Evolutionary conservation across 2,113 vertebrate species (phyloP), one percentile per base, ranked within the genome.

Genomic region (Rhabdomys dilectus): DNA sequence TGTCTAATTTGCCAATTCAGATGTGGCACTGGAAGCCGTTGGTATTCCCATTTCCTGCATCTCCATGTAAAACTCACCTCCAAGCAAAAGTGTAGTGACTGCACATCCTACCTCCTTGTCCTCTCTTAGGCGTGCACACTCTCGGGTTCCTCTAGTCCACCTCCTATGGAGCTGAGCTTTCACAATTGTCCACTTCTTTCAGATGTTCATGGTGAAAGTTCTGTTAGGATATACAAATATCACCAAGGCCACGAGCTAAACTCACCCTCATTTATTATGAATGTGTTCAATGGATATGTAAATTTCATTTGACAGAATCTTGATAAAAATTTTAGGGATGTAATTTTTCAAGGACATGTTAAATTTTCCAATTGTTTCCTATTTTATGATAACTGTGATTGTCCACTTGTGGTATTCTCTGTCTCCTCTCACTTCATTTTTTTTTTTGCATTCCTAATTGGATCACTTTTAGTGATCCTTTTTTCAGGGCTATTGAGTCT

Each of bases 51-150:
- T 45, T 34, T 66, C 6, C 58, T 48, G 39, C 39, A 77, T 31
- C 76, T 77, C 76, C 76, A 51, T 16, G 26, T 26, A 53, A 51
- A 76, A 45, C 1, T 21, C 77, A 68, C 17, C 3, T 87, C 84
- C 17, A 8, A 68, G 42, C 42, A 48, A 87, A 68, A 66, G 39
- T 21, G 5, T 62, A 10, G 17, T 13, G 42, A 34, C 19, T 4
- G 42, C 31, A 51, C 10, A 68, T 51, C 17, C 21, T 45, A 42
- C 45, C 31, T 68, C 31, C 0, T 45, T 21, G 36, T 68, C 10
- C 11, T 68, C 62, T 7, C 31, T 7, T 19, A 68, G 58, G 26
- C 13, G 19, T 5, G 0, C 26, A 16, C 4, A 0, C 39, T 5
- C 60, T 64, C 39, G 15, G 39, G 39, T 19, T 16, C 45, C 29